Percentiles rank a stretch among this genome's conserved stretches.
Evolutionary conservation across 2,797 vertebrate genomes (phyloP).

Genomic region (Ispidina picta): DNA sequence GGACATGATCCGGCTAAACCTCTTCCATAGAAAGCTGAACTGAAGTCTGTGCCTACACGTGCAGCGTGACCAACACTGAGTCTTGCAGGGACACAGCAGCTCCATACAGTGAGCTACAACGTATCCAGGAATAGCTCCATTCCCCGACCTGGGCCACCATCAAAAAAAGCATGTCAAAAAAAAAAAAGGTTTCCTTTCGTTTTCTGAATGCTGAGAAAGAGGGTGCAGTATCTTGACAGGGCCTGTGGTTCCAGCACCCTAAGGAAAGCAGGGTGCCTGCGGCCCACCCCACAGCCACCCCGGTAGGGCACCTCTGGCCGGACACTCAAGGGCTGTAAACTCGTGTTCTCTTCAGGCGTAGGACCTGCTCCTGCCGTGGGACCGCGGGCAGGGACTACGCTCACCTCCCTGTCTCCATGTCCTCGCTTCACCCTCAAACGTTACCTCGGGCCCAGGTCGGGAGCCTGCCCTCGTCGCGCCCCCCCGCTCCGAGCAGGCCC

Average conservation of each 20-base stretch:
- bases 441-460: neutral
- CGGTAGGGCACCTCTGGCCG: rapidly evolving
- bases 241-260: rapidly evolving
- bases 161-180: no score
- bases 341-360: rapidly evolving
- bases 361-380: neutral
- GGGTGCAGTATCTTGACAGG: rapidly evolving
- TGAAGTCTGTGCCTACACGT: neutral
- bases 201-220: neutral
- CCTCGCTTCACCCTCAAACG: neutral
- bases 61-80: rapidly evolving
- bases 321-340: rapidly evolving
- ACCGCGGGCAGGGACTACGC: neutral
- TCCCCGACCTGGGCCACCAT: neutral
- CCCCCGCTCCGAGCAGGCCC: neutral
- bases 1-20: neutral
- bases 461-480: neutral
- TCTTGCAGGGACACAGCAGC: neutral
- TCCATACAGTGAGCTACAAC: rapidly evolving
- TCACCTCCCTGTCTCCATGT: rapidly evolving
- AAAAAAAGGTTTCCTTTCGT: neutral
- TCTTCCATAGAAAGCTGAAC: neutral
- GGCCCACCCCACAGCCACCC: neutral
- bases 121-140: rapidly evolving
- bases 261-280: rapidly evolving